These are phyloP conservation scores for Monodelphis domestica DNA, from an alignment of 2,797 vertebrate genomes.

Conservation along the genomic window DNA sequence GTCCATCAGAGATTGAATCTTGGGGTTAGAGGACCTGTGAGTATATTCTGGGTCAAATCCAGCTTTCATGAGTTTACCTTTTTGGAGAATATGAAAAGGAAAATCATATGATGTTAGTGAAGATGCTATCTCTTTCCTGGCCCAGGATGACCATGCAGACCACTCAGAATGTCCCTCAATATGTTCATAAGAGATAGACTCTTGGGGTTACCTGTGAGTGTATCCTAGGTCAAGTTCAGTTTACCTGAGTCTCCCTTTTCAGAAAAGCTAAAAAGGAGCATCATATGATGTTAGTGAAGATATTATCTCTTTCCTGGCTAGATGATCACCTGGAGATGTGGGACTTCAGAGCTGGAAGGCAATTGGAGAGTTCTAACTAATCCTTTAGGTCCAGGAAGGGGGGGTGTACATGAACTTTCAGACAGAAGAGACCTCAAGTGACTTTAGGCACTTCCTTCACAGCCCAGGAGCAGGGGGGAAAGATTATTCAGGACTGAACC, in stretches of 20 bases:
- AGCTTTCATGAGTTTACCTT: not conserved
- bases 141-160: too few species aligned
- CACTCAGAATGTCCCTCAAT: not conserved
- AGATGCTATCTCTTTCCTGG: not conserved
- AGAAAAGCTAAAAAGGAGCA: not conserved
- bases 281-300: not conserved
- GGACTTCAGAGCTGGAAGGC: not conserved
- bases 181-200: not conserved
- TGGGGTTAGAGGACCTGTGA: not conserved
- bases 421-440: not conserved
- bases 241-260: not conserved
- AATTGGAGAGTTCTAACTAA: not conserved
- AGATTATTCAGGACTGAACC: not conserved
- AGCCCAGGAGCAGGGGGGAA: not conserved
- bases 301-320: not conserved
- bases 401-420: not conserved
- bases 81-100: not conserved
- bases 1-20: not conserved
- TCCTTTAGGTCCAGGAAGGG: not conserved
- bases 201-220: not conserved
- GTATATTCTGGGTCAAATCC: not conserved
- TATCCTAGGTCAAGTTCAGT: not conserved
- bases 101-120: not conserved
- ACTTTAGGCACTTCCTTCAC: not conserved
- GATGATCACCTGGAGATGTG: not conserved